Base-by-base conservation (phyloP, 2,888 invertebrate species). In the Drosophila recens region DNA sequence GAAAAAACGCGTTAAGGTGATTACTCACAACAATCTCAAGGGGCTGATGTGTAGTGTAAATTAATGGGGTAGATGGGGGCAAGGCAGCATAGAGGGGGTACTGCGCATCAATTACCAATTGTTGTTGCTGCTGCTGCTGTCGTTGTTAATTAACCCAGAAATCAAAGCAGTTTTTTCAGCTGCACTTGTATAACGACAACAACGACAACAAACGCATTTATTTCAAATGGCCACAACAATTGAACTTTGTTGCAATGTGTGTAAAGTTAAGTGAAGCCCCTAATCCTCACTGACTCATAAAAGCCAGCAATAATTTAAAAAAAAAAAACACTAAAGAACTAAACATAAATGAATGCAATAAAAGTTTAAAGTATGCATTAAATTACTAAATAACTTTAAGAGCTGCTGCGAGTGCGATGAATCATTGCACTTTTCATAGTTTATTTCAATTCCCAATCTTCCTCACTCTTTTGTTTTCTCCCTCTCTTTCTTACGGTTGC, bases 91-190 rank as follows among this genome's bases (percentile, higher is more conserved):
- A 15, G 40, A 4, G n/a, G 23, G 30, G 33, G 42, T 20, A 58
- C 53, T 46, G 62, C 66, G 80, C 83, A 88, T 86, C 86, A 83
- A 86, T 88, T 88, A 86, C 72, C 86, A 88, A 88, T 85, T 82
- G 75, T 75, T 72, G 48, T 43, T 20, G 72, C 40, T 78, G 71
- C 62, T 54, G 67, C 58, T 64, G 67, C 43, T 64, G 67, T 40
- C 46, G 45, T 69, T 52, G 57, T 79, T 88, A 82, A 83, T 83
- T 83, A 83, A 88, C 80, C 69, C 71, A 86, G 83, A 72, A 82
- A 86, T 79, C 80, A 79, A 72, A 67, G 49, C 38, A 34, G 56
- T 62, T 61, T 57, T 40, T 43, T 40, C 17, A 43, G 54, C 15
- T 64, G 62, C 67, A 69, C 23, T 51, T 42, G 27, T 46, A 15